Evolutionary conservation across 2,113 vertebrate genomes (phyloP).

Genomic region (Salvator merianae): DNA sequence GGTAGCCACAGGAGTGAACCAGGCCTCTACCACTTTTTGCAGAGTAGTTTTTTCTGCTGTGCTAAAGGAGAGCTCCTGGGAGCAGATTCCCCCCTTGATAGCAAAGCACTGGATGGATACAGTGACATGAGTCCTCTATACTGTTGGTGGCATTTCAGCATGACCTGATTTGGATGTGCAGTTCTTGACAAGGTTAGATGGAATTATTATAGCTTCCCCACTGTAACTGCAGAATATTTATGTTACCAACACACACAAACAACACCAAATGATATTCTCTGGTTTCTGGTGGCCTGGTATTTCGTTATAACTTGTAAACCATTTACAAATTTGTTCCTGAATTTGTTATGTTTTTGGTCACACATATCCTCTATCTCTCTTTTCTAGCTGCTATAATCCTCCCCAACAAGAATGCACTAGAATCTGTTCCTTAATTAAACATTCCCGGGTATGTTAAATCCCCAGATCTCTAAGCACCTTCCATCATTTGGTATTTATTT

Average conservation of each 20-base stretch:
- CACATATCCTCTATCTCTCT: background rate
- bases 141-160: no score
- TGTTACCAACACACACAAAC: background rate
- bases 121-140: no score
- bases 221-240: background rate
- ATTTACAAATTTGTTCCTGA: background rate
- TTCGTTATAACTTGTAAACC: background rate
- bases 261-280: background rate
- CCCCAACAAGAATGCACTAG: background rate
- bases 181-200: background rate
- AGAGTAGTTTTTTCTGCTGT: no score
- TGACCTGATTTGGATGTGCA: no score
- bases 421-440: constrained; percentile 23
- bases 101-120: no score
- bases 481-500: constrained; percentile 14
- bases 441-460: background rate
- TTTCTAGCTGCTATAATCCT: background rate
- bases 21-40: no score
- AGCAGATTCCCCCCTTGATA: no score
- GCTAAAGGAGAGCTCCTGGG: no score
- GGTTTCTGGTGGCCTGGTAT: background rate
- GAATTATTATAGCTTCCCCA: background rate
- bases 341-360: background rate
- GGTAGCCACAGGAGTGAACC: no score
- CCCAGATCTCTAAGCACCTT: constrained; percentile 13